phyloP scores from a whole-genome alignment of 2,797 vertebrate species.

The Cephalopachus bancanus region DNA sequence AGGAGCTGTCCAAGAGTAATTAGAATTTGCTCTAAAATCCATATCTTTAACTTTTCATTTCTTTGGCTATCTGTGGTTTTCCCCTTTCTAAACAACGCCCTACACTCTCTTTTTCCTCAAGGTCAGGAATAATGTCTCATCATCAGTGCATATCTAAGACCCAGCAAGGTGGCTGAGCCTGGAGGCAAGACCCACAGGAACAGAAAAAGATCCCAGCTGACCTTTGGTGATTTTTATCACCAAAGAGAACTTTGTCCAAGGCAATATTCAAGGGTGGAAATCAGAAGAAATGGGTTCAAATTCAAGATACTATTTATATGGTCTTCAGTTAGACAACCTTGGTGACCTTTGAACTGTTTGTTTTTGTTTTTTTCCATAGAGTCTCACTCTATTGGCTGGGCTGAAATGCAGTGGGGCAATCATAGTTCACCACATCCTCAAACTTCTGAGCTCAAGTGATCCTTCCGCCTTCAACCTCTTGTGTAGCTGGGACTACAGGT shows the following conservation, averaged over 20 bases:
- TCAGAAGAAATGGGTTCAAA: background rate
- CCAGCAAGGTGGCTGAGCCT: background rate
- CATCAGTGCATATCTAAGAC: background rate
- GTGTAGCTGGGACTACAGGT: too few relatives aligned
- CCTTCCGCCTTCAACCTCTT: too few relatives aligned
- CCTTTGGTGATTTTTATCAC: background rate
- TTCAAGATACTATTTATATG: background rate
- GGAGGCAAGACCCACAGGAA: background rate
- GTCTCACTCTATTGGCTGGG: too few relatives aligned
- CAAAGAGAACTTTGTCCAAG: background rate
- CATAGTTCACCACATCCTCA: too few relatives aligned
- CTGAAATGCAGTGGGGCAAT: too few relatives aligned
- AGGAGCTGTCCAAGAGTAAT: background rate
- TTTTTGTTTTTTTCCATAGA: too few relatives aligned
- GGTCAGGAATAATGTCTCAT: background rate
- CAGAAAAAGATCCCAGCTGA: background rate
- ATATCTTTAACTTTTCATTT: background rate
- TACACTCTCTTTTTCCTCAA: background rate
- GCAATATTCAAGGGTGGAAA: background rate
- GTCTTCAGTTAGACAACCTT: background rate
- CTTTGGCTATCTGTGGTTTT: background rate
- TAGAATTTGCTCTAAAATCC: constrained; percentile 28
- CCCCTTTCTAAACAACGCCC: background rate
- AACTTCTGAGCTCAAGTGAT: too few relatives aligned
- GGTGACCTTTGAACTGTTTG: background rate